phyloP scores from a whole-genome alignment of 1,140 invertebrate species.

The Maconellicoccus hirsutus region DNA sequence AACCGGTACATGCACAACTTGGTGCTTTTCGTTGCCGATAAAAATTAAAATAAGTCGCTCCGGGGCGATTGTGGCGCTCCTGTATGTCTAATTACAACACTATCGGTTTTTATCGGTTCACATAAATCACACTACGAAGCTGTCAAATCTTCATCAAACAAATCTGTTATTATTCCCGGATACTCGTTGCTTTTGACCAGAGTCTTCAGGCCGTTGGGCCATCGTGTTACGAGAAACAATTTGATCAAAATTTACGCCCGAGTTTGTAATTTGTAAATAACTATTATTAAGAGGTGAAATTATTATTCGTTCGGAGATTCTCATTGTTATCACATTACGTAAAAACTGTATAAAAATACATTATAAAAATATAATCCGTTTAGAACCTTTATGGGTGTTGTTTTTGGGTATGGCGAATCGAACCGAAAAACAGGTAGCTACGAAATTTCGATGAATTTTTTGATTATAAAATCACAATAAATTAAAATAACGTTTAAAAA shows the following conservation, averaged over 20 bases:
- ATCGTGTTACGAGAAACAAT: neutral
- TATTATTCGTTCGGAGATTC: neutral
- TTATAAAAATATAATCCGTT: neutral
- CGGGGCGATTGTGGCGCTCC: constrained; percentile 16
- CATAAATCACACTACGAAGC: constrained; percentile 17
- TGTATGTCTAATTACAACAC: constrained; percentile 20
- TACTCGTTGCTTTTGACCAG: neutral
- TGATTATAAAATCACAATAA: no score
- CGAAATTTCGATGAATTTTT: neutral
- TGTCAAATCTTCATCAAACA: constrained; percentile 22
- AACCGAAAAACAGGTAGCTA: neutral
- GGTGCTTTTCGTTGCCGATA: neutral
- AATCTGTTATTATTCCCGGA: constrained; percentile 14
- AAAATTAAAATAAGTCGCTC: neutral
- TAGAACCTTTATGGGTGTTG: neutral
- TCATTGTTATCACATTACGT: neutral
- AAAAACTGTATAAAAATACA: neutral
- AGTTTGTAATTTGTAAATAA: constrained; percentile 20
- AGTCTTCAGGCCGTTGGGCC: neutral
- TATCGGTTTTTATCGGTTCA: constrained; percentile 11
- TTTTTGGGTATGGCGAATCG: neutral
- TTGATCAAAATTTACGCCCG: neutral
- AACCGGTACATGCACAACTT: neutral
- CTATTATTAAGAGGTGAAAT: constrained; percentile 10
- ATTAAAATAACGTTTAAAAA: no score